Evolutionary conservation across 2,888 invertebrate species (phyloP), one percentile per base, ranked within the genome.

Genomic region (Drosophila borborema): DNA sequence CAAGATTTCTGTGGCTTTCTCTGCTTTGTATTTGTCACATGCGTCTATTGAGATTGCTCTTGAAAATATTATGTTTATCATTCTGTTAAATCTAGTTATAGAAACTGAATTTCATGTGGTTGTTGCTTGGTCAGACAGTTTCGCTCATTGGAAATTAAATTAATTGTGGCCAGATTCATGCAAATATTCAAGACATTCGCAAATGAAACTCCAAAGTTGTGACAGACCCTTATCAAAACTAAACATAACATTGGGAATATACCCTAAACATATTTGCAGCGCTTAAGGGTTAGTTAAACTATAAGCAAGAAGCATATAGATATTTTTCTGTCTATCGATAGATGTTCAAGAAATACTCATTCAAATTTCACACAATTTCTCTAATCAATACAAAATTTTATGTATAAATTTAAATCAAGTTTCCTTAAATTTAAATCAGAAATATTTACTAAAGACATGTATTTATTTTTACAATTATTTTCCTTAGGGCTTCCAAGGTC

Each of bases 171-270:
- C 18, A 20, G 8, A 20, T 3, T 14, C 2, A 14, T 20, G 20
- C 7, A 8, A 36, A 36, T 23, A 38, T 41, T 28, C 28, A 18
- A 45, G 51, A 40, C 23, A 41, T 72, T 45, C 36, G 31, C 20
- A 23, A 49, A 34, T 67, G 46, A 34, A 28, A 6, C 23, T 41
- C 3, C 20, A 6, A 23, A 31, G 12, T 16, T 49, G 20, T 46
- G 40, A 18, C 12, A 7, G 36, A 77, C 66, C 71, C 80, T 63
- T 8, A 64, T 71, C 65, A 74, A 58, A 36, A 16, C 16, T 14
- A 23, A 16, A 36, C 14, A 3, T 2, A 14, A 36, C 1, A 34
- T n/a, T 31, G 18, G 1, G 0, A 34, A 18, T 34, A 14, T 18
- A 18, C 14, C 18, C 34, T 12, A 7, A 51, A 14, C 7, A 8